Base-by-base conservation (phyloP, 2,113 vertebrate genomes). In the Shinisaurus crocodilurus region DNA sequence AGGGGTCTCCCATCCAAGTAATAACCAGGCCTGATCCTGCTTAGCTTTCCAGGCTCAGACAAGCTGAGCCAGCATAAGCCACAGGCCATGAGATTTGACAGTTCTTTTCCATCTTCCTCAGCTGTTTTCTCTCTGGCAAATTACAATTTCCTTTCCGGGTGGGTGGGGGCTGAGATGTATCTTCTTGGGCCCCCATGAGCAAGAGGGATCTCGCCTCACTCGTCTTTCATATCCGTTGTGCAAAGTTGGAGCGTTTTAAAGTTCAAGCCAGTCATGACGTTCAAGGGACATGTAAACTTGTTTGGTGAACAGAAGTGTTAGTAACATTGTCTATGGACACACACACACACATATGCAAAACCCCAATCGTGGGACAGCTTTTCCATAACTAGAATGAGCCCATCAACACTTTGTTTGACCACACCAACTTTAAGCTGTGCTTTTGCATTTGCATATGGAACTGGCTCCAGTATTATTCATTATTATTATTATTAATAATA, bases 131-230 rank as follows among this genome's bases (percentile, higher is more conserved):
- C 34, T 32, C 34, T 86, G 48, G 69, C 45, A 86, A 20, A 85
- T 90, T 94, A 91, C 92, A 94, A 95, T 91, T 85, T 86, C 18
- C 75, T 90, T 88, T 12, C n/a, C 34, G 27, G 32, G 69, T 70
- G 69, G 91, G 87, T 18, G 92, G 90, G 92, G 90, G 95, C 93
- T 91, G 93, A 54, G 81, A 60, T 0, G 25, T 85, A 82, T 90
- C 91, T 80, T 72, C 25, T 72, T 89, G 76, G 76, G 85, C 89
- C 23, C 0, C 80, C 82, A 12, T 0, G 77, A 92, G 85, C 76
- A 87, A 94, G 93, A 92, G 77, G 88, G 81, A 65, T 70, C 7
- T 83, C 89, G 88, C 70, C 84, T 93, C 91, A n/a, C 74, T 89
- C 89, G 45, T 29, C 79, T 90, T 67, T 1, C 0, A 3, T 54